Base-by-base conservation (phyloP, 2,113 vertebrate genomes). In the Atherinomorus stipes region DNA sequence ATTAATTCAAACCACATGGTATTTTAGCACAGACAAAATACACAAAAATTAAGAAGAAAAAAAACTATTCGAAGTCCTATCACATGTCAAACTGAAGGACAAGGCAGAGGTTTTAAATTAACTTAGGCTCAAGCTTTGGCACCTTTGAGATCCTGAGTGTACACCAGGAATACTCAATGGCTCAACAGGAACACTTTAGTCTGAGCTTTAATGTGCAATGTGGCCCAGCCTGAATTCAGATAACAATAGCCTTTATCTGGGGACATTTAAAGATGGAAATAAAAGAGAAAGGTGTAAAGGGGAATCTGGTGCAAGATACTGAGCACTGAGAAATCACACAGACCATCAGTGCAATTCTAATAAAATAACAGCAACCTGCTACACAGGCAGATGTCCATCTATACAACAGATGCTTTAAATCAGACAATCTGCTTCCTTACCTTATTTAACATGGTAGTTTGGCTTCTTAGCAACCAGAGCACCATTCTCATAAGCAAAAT, bases 111-210 rank as follows among this genome's bases (percentile, higher is more conserved):
- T 40, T 51, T 52, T 83, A 42, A 70, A 67, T 64, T 68, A 74
- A 74, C 26, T 40, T 57, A 23, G 44, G 57, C 22, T 49, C 11
- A 72, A 65, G 60, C 50, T 49, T 22, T 21, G 26, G 64, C 18
- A 59, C 49, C 63, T 51, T 13, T 2, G 0, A 72, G 64, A 65
- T 64, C 47, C 49, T 65, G 45, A 60, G 44, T 45, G 42, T 3
- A 15, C n/a, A 57, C 42, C 37, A 12, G 71, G 64, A 60, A 81
- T 69, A 23, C 60, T 50, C 16, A 74, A 60, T 59, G 26, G n/a
- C 26, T 26, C 31, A 66, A 71, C 22, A 31, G 63, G 57, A 83
- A 73, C 54, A 26, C n/a, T n/a, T 74, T 54, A 82, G 72, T 75
- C 81, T 59, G 7, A 42, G 4, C 40, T 25, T 9, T 6, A 16